Base-by-base conservation (phyloP, 2,888 invertebrate species). In the Cantharis lateralis region DNA sequence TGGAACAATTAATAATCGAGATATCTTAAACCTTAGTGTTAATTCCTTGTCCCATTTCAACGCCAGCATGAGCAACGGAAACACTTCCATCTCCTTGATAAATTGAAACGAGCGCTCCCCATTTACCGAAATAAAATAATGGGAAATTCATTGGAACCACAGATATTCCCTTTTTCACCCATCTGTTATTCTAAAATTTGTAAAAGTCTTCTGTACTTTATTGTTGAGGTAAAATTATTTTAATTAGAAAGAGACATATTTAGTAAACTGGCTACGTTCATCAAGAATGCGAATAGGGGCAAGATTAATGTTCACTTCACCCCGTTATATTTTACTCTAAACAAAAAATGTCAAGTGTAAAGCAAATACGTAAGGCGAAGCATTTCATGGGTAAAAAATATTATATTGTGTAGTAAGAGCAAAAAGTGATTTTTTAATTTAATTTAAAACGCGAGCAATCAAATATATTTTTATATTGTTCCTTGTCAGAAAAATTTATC, bases 11-110 rank as follows among this genome's bases (percentile, higher is more conserved):
- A 5, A 62, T 63, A 18, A 62, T n/a, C 2, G 18, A 18, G 15
- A 75, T 24, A 15, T 28, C 24, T 48, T 48, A 48, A 16, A 88
- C 91, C 89, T 94, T 95, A 0, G 94, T 94, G 80, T 94, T 93
- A 62, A 94, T 89, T 10, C 95, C 95, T 88, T 95, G 95, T 0
- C 95, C 95, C 83, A 92, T 91, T 88, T 94, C 94, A 18, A 93
- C 88, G 2, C 93, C 93, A 11, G 92, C 93, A 80, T 94, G 94
- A 2, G 91, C 88, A 5, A 95, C 87, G 0, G 92, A 89, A 2
- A 95, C 93, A 0, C 92, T 91, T 1, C 91, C 94, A 84, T 94
- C 93, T 3, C 90, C 90, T 11, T 92, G 92, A 83, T 92, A 94
- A 70, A 95, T 90, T 0, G 92, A 89, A 13, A 94, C 88, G 15